phyloP scores from a whole-genome alignment of 2,113 vertebrate genomes.

The Hippocampus barbouri region DNA sequence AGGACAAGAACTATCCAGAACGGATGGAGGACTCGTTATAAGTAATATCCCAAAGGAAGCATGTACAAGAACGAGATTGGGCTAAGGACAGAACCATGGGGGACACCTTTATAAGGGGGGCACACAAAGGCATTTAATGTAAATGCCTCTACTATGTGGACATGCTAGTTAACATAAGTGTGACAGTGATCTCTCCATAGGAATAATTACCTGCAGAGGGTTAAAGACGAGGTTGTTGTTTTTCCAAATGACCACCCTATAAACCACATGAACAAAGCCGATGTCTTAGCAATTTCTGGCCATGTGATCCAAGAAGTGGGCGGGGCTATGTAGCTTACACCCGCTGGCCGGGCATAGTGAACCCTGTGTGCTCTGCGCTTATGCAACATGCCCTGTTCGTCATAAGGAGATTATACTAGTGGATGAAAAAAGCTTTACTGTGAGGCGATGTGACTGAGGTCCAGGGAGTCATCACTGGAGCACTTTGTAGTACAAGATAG shows the following conservation, averaged over 20 bases:
- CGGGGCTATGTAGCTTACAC: neutral
- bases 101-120: no score
- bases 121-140: neutral
- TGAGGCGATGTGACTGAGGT: constrained; percentile 7
- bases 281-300: neutral
- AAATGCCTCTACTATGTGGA: neutral
- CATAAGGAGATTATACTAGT: constrained; percentile 49
- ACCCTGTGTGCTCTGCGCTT: constrained; percentile 26
- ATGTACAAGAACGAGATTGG: no score
- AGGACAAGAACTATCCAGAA: no score
- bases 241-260: no score
- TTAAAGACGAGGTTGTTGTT: neutral
- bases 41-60: no score
- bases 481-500: constrained; percentile 4
- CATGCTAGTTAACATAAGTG: no score
- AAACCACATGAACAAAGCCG: neutral
- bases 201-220: neutral
- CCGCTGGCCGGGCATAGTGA: neutral
- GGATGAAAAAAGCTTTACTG: constrained; percentile 35
- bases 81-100: no score
- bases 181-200: no score
- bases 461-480: constrained; percentile 11
- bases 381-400: constrained; percentile 37
- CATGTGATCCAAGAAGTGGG: neutral
- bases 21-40: no score